A percentile compares a stretch with the other conserved stretches of the same genome.
Conservation (phyloP, 2,113 vertebrate genomes). For the Gobio gobio region DNA sequence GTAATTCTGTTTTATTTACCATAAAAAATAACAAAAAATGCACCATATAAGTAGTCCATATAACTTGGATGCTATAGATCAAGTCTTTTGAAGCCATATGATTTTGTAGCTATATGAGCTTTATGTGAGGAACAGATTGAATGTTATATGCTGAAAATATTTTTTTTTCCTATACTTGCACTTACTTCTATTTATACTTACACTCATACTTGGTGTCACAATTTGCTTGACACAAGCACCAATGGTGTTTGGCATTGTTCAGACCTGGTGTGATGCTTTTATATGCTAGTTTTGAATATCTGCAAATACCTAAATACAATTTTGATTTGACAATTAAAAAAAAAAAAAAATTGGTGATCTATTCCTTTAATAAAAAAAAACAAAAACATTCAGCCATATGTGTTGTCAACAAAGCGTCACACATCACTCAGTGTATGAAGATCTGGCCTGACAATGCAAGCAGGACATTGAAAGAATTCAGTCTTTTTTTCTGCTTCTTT, state of each 20-base stretch:
- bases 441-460: background rate
- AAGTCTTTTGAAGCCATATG: too few species aligned
- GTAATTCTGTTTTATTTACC: background rate
- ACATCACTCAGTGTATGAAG: background rate
- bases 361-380: background rate
- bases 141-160: background rate
- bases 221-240: background rate
- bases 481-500: constrained; percentile 49
- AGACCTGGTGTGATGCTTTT: background rate
- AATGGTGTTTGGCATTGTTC: background rate
- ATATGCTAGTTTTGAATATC: background rate
- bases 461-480: background rate
- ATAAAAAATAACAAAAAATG: too few species aligned
- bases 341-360: background rate
- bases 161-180: background rate
- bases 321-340: background rate
- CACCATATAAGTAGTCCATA: too few species aligned
- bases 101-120: too few species aligned
- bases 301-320: background rate
- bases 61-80: too few species aligned
- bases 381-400: background rate
- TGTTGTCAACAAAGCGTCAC: background rate
- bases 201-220: background rate
- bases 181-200: background rate
- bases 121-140: background rate